Conservation (phyloP, 1,140 invertebrate species). For the Macrotrachela quadricornifera region DNA sequence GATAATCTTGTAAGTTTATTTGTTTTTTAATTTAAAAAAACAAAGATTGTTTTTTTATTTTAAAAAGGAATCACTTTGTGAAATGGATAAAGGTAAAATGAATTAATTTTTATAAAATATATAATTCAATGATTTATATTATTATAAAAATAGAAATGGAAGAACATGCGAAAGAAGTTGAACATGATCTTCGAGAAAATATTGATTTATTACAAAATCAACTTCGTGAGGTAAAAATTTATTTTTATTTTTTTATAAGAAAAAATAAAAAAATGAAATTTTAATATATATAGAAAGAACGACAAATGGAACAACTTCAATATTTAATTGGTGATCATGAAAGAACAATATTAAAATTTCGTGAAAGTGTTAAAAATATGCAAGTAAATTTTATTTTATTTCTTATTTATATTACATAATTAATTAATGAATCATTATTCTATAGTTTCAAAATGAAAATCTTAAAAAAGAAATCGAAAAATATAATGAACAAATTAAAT, state of each 20-base stretch:
- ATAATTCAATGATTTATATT: not conserved
- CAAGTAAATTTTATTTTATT: conserved; percentile 19
- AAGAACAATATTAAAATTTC: conserved; percentile 73
- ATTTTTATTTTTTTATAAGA: not conserved
- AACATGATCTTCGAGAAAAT: conserved; percentile 76
- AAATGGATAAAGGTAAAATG: no score
- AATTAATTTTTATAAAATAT: not conserved
- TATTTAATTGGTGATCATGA: conserved; percentile 80
- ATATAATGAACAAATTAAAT: not conserved
- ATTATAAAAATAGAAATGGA: conserved; percentile 31
- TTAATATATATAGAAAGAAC: conserved; percentile 18
- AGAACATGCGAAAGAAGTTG: conserved; percentile 67
- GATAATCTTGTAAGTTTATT: conserved; percentile 34
- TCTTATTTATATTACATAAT: no score
- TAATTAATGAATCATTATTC: no score
- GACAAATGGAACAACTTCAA: conserved; percentile 48
- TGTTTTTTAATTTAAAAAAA: conserved; percentile 2
- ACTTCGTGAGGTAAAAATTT: conserved; percentile 34
- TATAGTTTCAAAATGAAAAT: conserved; percentile 34
- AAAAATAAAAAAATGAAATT: not conserved
- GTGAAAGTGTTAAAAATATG: conserved; percentile 67
- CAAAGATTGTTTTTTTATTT: no score
- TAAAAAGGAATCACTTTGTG: no score
- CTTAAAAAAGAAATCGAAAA: conserved; percentile 19
- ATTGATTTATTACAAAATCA: conserved; percentile 55